Base-by-base conservation (phyloP, 2,888 invertebrate species). In the Agapetus fuscipes region DNA sequence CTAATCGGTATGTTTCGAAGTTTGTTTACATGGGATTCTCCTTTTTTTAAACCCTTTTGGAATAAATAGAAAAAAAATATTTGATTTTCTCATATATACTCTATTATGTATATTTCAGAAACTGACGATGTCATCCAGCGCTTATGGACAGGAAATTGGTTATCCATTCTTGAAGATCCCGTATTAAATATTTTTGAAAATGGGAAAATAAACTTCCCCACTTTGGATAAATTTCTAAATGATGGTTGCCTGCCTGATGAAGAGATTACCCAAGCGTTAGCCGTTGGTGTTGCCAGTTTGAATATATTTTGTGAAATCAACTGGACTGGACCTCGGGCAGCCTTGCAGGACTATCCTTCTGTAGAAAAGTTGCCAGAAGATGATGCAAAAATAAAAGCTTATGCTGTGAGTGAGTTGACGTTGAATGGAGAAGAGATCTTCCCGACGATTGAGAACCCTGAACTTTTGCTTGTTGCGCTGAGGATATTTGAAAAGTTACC, bases 261-360 rank as follows among this genome's bases (percentile, higher is more conserved):
- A 20, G 42, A 38, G 14, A 30, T 17, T 33, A 17, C 26, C 14
- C 24, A 68, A 41, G 58, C 78, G 48, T 56, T 79, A 10, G 55
- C 65, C 34, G 58, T 76, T 35, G 83, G 78, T 2, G 67, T 85
- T 12, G 71, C 80, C 25, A 71, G 79, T 48, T 62, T 87, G 17
- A 65, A 83, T 34, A 69, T 72, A 16, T 93, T 90, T 61, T 72
- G 86, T 37, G 83, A 88, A 57, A 71, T 71, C 36, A 93, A 93
- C 61, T 91, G 87, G 75, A 80, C 81, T 34, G 84, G 90, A 1
- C 85, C 87, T 3, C 60, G 68, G 29, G 55, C 71, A 17, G 57
- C 64, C 66, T 1, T 53, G 59, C 30, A 52, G 70, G 31, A 59
- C 10, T 54, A 66, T 24, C 68, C 67, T 50, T 54, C 72, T 12